These are phyloP conservation scores for Phaetusa simplex DNA, from an alignment of 2,113 vertebrate genomes.

Conservation along the genomic window DNA sequence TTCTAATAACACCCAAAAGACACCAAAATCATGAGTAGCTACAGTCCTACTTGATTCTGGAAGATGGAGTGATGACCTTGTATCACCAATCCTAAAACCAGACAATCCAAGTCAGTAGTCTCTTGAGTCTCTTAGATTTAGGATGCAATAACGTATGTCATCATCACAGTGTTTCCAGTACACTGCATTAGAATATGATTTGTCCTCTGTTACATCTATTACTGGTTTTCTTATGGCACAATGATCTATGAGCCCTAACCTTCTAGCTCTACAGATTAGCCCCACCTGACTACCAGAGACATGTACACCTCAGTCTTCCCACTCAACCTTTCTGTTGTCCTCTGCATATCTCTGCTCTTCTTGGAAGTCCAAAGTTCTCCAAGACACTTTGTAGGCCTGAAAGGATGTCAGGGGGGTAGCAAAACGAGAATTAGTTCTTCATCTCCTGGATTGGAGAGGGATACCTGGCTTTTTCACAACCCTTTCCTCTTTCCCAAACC, in stretches of 20 bases:
- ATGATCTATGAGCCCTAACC: neutral
- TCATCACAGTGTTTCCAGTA: neutral
- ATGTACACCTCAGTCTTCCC: neutral
- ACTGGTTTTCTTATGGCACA: neutral
- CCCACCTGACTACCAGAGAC: neutral
- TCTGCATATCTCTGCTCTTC: neutral
- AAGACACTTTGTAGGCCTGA: neutral
- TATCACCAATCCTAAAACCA: neutral
- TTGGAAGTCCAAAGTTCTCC: neutral
- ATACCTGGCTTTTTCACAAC: neutral
- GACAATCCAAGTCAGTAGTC: neutral
- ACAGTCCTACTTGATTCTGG: neutral
- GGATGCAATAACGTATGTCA: neutral
- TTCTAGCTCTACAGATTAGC: neutral
- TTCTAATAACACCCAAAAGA: neutral
- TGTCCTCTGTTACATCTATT: neutral
- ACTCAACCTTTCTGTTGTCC: neutral
- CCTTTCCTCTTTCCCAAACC: neutral
- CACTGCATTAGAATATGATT: neutral
- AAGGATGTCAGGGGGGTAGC: neutral
- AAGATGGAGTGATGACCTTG: neutral
- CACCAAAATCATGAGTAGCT: neutral
- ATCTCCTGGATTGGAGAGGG: neutral
- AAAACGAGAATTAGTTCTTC: neutral
- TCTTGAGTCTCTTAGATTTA: neutral